These are phyloP conservation scores for Oncorhynchus masou DNA, from an alignment of 2,113 vertebrate genomes.

Conservation along the genomic window DNA sequence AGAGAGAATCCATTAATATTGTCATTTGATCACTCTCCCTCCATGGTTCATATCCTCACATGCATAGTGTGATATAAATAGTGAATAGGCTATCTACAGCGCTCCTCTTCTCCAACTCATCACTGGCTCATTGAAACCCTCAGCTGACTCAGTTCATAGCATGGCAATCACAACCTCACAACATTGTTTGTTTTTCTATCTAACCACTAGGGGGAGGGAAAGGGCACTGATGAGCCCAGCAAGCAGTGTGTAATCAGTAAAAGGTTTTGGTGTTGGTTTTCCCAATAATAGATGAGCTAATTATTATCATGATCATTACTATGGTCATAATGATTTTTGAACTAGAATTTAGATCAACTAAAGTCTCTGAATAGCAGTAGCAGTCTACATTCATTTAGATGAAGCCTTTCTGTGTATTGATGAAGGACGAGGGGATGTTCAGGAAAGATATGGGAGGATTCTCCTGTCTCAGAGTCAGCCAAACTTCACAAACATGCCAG, in stretches of 20 bases:
- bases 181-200: background rate
- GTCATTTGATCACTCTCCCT: no score
- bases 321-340: no score
- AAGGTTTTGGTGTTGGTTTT: no score
- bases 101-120: background rate
- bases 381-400: no score
- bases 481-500: no score
- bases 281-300: no score
- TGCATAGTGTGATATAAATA: background rate
- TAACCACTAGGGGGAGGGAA: slow-evolving; percentile 3
- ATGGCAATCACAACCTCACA: background rate
- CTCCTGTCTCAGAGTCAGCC: background rate
- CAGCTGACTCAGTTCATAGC: background rate
- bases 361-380: background rate
- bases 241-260: background rate
- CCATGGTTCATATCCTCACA: background rate
- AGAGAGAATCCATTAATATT: background rate
- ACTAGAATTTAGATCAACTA: background rate
- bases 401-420: background rate
- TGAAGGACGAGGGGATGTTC: background rate
- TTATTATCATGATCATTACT: no score
- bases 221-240: background rate
- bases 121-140: background rate
- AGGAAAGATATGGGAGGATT: background rate
- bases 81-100: background rate